A percentile compares a stretch with the other conserved stretches of the same genome.
Conservation (phyloP, 64 coral and sea anemone species). For the Astreopora myriophthalma region DNA sequence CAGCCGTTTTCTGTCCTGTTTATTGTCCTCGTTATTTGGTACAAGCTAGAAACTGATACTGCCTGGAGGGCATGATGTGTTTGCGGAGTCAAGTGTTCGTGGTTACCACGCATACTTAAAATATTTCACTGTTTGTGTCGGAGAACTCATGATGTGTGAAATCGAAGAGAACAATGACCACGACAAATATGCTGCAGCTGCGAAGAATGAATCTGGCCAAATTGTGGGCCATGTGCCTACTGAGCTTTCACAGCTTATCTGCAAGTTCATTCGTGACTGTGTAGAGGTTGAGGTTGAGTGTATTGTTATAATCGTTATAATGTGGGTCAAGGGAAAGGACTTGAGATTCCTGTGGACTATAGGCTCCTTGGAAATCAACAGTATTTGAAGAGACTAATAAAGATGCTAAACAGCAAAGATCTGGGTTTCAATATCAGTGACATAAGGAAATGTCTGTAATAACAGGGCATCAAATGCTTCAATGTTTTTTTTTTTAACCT, state of each 20-base stretch:
- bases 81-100: background rate
- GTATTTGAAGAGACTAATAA: too few species aligned
- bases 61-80: background rate
- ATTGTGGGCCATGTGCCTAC: background rate
- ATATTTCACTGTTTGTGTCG: background rate
- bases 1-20: background rate
- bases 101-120: constrained; percentile 59
- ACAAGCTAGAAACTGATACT: background rate
- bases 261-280: background rate
- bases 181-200: background rate
- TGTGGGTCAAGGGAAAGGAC: too few species aligned
- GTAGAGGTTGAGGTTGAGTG: background rate
- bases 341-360: too few species aligned
- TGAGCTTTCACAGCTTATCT: background rate
- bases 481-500: too few species aligned
- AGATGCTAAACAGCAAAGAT: too few species aligned
- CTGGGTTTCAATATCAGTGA: too few species aligned
- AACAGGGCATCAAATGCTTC: too few species aligned
- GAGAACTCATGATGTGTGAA: background rate
- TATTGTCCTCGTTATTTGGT: background rate
- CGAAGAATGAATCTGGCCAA: background rate
- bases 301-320: too few species aligned
- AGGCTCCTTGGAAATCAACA: too few species aligned
- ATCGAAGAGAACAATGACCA: background rate
- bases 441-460: too few species aligned